These are phyloP conservation scores for Pempheris klunzingeri DNA, from an alignment of 2,797 vertebrate species.

Conservation along the genomic window DNA sequence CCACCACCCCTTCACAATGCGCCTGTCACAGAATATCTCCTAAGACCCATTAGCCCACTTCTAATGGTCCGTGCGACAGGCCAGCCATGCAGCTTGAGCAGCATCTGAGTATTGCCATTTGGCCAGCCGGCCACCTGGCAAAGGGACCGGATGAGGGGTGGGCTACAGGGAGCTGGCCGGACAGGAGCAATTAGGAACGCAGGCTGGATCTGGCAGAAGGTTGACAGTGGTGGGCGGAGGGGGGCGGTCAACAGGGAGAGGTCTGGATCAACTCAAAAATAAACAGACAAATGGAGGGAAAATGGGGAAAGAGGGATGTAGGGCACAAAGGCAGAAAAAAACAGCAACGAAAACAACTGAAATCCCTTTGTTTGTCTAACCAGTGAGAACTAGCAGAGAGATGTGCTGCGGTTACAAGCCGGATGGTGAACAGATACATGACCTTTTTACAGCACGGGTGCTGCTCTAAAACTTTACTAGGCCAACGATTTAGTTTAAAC, in stretches of 20 bases:
- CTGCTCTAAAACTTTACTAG: neutral
- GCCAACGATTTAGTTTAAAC: neutral
- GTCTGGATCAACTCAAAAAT: constrained; percentile 33
- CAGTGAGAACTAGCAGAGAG: neutral
- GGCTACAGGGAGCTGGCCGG: constrained; percentile 9
- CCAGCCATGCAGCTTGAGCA: constrained; percentile 25
- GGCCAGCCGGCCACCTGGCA: constrained; percentile 41
- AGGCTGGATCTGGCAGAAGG: constrained; percentile 65
- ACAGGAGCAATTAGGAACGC: constrained; percentile 49
- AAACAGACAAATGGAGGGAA: constrained; percentile 35
- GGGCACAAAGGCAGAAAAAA: constrained; percentile 30
- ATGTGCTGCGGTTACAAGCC: neutral
- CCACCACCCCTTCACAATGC: neutral
- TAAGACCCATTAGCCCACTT: constrained; percentile 46
- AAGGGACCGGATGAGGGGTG: constrained; percentile 4
- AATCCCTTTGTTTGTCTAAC: constrained; percentile 9
- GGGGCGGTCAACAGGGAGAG: constrained; percentile 23
- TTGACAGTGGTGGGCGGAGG: neutral
- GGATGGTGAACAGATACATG: neutral
- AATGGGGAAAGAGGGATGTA: constrained; percentile 37
- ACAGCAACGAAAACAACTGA: neutral
- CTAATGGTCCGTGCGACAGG: constrained; percentile 32
- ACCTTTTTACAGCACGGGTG: neutral
- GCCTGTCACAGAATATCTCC: constrained; percentile 3
- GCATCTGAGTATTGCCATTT: constrained; percentile 39